Evolutionary conservation across 1,140 invertebrate species (phyloP).

Genomic region (Brachionus manjavacas): DNA sequence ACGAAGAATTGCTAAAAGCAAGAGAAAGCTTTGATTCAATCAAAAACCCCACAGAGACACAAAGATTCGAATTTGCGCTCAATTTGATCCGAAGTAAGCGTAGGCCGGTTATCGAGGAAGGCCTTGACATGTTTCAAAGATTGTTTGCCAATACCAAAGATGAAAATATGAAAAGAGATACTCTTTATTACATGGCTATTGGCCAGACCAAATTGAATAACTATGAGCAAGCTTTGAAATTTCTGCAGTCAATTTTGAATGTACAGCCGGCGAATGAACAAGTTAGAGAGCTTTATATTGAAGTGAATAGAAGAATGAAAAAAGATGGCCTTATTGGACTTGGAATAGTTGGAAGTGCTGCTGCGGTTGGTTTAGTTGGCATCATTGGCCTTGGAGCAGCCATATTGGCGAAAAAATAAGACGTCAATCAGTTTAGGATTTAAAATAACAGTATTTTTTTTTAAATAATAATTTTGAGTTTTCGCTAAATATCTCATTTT

Average conservation of each 20-base stretch:
- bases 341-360: conserved; percentile 37
- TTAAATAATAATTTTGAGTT: background rate
- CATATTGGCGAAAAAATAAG: conserved; percentile 6
- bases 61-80: conserved; percentile 36
- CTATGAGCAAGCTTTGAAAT: conserved; percentile 34
- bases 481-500: background rate
- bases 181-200: conserved; percentile 38
- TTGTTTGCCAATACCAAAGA: conserved; percentile 16
- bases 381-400: conserved; percentile 9
- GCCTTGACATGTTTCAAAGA: background rate
- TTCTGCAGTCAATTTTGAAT: conserved; percentile 28
- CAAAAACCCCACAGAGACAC: background rate
- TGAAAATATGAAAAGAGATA: conserved; percentile 39
- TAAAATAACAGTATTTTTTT: background rate
- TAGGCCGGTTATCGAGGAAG: background rate
- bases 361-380: conserved; percentile 20
- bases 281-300: conserved; percentile 3
- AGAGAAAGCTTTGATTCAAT: background rate
- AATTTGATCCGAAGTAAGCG: conserved; percentile 33
- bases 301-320: conserved; percentile 36
- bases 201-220: conserved; percentile 34
- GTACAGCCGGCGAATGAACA: conserved; percentile 36
- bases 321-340: conserved; percentile 30
- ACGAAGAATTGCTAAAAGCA: conserved; percentile 4
- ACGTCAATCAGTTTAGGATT: background rate